These are phyloP conservation scores for Callyntrura sp. DNA, from an alignment of 2,888 invertebrate species.

Conservation along the genomic window DNA sequence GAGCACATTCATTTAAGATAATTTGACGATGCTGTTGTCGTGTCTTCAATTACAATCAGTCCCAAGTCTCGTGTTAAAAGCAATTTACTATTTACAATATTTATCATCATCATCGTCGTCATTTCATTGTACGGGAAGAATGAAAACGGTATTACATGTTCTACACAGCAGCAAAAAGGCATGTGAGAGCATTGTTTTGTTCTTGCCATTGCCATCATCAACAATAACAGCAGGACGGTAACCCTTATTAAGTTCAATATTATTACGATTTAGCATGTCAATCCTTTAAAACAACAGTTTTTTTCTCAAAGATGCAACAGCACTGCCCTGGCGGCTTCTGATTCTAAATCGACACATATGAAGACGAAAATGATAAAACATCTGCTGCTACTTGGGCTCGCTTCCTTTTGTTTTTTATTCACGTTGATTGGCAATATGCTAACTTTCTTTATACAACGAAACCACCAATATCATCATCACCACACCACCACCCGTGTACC, in stretches of 20 bases:
- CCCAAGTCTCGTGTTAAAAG: too few species aligned
- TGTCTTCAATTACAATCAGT: constrained; percentile 2
- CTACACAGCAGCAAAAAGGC: not conserved
- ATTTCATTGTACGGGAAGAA: not conserved
- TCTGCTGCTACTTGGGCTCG: not conserved
- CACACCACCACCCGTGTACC: not conserved
- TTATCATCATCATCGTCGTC: too few species aligned
- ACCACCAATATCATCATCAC: not conserved
- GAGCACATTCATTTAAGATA: constrained; percentile 20
- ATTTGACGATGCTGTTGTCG: constrained; percentile 6
- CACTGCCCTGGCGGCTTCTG: constrained; percentile 7
- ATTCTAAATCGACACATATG: constrained; percentile 18
- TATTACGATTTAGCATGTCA: constrained; percentile 30
- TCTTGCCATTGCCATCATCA: not conserved
- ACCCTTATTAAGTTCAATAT: constrained; percentile 27
- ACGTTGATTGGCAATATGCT: constrained; percentile 30
- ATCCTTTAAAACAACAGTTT: constrained; percentile 27
- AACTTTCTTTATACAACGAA: not conserved
- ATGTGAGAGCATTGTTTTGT: not conserved
- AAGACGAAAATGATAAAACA: constrained; percentile 31
- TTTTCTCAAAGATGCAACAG: not conserved
- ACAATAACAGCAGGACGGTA: not conserved
- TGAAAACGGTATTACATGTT: constrained; percentile 11
- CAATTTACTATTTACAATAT: too few species aligned
- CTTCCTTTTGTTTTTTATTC: constrained; percentile 18